Evolutionary conservation across 2,888 invertebrate genomes (phyloP).

Genomic region (Lottia scabra): DNA sequence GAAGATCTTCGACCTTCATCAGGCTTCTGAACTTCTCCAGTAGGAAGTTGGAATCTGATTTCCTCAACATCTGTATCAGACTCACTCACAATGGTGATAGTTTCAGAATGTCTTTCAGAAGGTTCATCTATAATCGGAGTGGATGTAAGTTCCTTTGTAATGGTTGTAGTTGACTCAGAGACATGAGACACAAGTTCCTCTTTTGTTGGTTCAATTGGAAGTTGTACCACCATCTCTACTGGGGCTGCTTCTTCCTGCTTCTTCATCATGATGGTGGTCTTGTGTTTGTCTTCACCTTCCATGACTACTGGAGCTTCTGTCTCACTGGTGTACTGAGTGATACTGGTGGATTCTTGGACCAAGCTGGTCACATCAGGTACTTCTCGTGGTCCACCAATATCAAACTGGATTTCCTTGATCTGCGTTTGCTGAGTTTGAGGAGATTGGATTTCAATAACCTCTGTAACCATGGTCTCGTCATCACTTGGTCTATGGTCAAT

Average conservation of each 20-base stretch:
- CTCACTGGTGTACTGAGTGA: slow-evolving; percentile 38
- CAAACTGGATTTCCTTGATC: neutral
- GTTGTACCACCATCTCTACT: slow-evolving; percentile 43
- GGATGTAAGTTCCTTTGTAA: slow-evolving; percentile 49
- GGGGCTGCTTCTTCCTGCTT: slow-evolving; percentile 45
- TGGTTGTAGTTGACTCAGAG: slow-evolving; percentile 47
- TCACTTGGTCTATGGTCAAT: slow-evolving; percentile 40
- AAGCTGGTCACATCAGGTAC: slow-evolving; percentile 31
- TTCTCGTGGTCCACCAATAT: neutral
- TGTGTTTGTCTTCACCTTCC: slow-evolving; percentile 46
- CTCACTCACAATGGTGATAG: slow-evolving; percentile 58
- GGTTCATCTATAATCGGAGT: slow-evolving; percentile 38
- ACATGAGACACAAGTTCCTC: slow-evolving; percentile 41
- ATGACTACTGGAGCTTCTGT: slow-evolving; percentile 34
- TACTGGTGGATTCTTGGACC: slow-evolving; percentile 46
- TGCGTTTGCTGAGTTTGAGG: neutral
- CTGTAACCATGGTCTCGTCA: slow-evolving; percentile 21
- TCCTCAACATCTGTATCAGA: slow-evolving; percentile 47
- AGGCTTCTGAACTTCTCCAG: slow-evolving; percentile 38
- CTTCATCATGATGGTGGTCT: slow-evolving; percentile 46
- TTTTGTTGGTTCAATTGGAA: slow-evolving; percentile 42
- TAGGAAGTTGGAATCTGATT: slow-evolving; percentile 41
- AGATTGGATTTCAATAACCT: slow-evolving; percentile 34
- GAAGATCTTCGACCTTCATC: slow-evolving; percentile 37
- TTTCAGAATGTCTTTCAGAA: slow-evolving; percentile 54